Conservation (phyloP, 2,113 vertebrate species). For the Neodontobutis hainanensis region DNA sequence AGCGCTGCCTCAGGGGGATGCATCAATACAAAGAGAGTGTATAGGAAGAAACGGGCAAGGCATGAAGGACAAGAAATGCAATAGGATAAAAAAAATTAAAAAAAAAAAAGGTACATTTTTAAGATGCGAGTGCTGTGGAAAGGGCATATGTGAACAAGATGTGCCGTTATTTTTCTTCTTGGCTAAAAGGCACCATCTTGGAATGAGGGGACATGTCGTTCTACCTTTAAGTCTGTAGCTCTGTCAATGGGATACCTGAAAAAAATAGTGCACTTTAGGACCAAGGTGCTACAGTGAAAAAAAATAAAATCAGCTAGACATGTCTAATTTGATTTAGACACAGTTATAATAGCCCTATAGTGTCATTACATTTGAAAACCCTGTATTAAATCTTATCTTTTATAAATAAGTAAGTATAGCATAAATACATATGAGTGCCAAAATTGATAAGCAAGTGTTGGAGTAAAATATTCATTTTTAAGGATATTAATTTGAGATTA, state of each 20-base stretch:
- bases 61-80: background rate
- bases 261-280: too few relatives aligned
- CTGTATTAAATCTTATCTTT: too few relatives aligned
- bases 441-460: background rate
- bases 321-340: too few relatives aligned
- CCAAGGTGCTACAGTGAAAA: too few relatives aligned
- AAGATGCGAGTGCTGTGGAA: background rate
- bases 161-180: background rate
- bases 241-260: background rate
- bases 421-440: constrained; percentile 10
- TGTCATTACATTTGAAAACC: too few relatives aligned
- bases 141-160: too few relatives aligned
- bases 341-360: too few relatives aligned
- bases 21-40: constrained; percentile 19
- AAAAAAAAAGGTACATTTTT: too few relatives aligned
- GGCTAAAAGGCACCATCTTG: background rate
- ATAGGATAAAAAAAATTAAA: background rate
- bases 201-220: background rate
- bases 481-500: background rate
- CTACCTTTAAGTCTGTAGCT: background rate
- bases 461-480: background rate
- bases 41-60: background rate
- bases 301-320: too few relatives aligned
- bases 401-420: too few relatives aligned
- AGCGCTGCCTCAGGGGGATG: constrained; percentile 31